These are phyloP conservation scores for Sebastolobus altivelis DNA, from an alignment of 2,797 vertebrate genomes.

Conservation along the genomic window DNA sequence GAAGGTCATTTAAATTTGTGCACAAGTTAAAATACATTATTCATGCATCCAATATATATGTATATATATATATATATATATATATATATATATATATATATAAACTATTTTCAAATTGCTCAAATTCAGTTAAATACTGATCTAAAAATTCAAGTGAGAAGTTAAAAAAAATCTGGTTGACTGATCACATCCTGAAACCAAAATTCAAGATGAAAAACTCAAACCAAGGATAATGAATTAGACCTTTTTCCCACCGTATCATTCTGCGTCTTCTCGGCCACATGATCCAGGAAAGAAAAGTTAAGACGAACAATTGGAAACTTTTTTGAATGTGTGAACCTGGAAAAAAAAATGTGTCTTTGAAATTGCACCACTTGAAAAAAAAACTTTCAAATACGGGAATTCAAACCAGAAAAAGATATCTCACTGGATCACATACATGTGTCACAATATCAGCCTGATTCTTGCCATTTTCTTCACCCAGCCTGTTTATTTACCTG, in stretches of 20 bases:
- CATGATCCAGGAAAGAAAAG: background rate
- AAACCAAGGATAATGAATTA: background rate
- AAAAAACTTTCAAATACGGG: background rate
- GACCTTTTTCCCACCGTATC: background rate
- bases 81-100: background rate
- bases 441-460: too few relatives aligned
- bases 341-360: too few relatives aligned
- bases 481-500: too few relatives aligned
- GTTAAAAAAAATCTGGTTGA: background rate
- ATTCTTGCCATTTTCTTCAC: too few relatives aligned
- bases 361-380: too few relatives aligned
- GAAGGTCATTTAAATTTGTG: background rate
- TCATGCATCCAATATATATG: background rate
- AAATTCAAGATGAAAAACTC: background rate
- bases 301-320: background rate
- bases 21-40: background rate
- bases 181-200: background rate
- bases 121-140: background rate
- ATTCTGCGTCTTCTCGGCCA: background rate
- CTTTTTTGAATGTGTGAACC: background rate
- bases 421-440: too few relatives aligned
- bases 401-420: background rate
- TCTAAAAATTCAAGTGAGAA: background rate
- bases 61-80: too few relatives aligned
- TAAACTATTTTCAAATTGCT: background rate